A percentile compares a stretch with the other conserved stretches of the same genome.
Evolutionary conservation across 2,888 invertebrate species (phyloP).

Genomic region (Aplocera efformata): DNA sequence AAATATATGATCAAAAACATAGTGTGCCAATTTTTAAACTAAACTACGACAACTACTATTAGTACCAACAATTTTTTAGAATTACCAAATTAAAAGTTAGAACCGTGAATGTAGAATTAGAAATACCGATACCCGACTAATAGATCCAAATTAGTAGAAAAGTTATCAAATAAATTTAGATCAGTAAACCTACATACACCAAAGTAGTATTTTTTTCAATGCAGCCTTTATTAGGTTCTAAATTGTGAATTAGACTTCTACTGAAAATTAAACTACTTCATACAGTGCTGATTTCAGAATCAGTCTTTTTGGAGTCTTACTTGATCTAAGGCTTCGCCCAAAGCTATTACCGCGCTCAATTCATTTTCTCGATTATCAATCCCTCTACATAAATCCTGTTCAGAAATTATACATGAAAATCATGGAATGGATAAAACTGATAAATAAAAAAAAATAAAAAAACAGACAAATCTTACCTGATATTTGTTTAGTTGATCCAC

Average conservation of each 20-base stretch:
- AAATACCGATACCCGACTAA: slow-evolving; percentile 43
- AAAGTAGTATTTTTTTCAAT: slow-evolving; percentile 26
- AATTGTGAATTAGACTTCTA: slow-evolving; percentile 64
- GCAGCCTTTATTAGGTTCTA: slow-evolving; percentile 44
- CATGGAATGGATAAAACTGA: slow-evolving; percentile 13
- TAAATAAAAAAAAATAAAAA: slow-evolving; percentile 8
- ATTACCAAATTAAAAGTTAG: slow-evolving; percentile 26
- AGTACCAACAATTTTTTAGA: slow-evolving; percentile 46
- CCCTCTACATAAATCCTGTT: slow-evolving; percentile 88
- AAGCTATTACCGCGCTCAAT: slow-evolving; percentile 85
- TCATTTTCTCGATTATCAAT: slow-evolving; percentile 86
- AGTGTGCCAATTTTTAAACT: slow-evolving; percentile 47
- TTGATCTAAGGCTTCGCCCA: slow-evolving; percentile 91
- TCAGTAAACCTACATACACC: slow-evolving; percentile 24
- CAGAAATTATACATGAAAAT: slow-evolving; percentile 54
- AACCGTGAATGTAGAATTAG: slow-evolving; percentile 30
- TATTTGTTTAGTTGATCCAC: slow-evolving; percentile 93
- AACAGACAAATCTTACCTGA: slow-evolving; percentile 82
- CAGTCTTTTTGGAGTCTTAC: slow-evolving; percentile 79
- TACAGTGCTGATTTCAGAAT: slow-evolving; percentile 57
- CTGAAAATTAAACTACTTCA: slow-evolving; percentile 71
- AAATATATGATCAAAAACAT: slow-evolving; percentile 1
- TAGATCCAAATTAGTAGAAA: slow-evolving; percentile 45
- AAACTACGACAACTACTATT: slow-evolving; percentile 73
- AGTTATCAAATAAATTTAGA: slow-evolving; percentile 19